These are phyloP conservation scores for Cephus pygmeus DNA, from an alignment of 2,888 invertebrate species.

Conservation along the genomic window DNA sequence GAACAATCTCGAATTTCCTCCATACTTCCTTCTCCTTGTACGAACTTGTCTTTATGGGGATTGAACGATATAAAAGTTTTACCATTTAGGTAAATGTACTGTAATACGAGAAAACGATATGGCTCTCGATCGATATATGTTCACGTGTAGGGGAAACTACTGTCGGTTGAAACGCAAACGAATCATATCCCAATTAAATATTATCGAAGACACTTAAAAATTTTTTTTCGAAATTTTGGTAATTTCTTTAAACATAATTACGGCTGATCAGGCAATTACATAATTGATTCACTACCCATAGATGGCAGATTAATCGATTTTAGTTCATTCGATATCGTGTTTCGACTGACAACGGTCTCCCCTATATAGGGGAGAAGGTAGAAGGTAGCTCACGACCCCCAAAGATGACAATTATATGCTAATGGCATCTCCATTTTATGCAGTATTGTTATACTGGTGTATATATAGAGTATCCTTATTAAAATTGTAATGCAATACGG, in stretches of 20 bases:
- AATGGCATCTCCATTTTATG: slow-evolving; percentile 34
- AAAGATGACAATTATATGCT: slow-evolving; percentile 52
- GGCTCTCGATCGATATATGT: slow-evolving; percentile 15
- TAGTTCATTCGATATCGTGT: no score
- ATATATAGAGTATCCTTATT: slow-evolving; percentile 42
- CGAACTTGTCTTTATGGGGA: neutral
- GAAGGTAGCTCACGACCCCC: slow-evolving; percentile 4
- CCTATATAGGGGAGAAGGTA: no score
- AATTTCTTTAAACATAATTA: no score
- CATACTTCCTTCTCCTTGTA: neutral
- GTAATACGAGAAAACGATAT: slow-evolving; percentile 57
- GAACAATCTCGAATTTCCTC: neutral
- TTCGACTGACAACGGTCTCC: no score
- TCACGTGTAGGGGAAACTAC: no score
- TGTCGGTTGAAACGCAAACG: no score
- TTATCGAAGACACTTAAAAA: no score
- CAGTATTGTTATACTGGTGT: neutral
- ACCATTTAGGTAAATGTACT: slow-evolving; percentile 41
- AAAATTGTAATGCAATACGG: slow-evolving; percentile 64
- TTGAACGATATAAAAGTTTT: slow-evolving; percentile 35
- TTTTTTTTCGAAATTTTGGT: no score
- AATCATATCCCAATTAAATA: no score
- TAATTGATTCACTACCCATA: no score
- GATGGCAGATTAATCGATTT: no score
- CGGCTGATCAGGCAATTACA: no score